Conservation (phyloP, 2,888 invertebrate species). For the Junonia oenone region DNA sequence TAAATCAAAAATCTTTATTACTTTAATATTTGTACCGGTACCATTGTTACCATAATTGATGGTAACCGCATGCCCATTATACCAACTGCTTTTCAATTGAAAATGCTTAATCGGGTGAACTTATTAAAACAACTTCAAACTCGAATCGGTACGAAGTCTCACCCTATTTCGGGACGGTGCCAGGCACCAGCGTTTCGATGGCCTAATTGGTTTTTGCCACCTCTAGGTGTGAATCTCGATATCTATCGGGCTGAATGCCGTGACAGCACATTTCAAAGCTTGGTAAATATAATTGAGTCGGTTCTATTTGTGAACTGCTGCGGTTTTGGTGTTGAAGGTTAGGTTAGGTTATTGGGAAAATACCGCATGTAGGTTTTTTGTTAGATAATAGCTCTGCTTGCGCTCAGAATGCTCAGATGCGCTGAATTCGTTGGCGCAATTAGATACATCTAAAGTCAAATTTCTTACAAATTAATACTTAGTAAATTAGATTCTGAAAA, state of each 20-base stretch:
- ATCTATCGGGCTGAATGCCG: conserved; percentile 32
- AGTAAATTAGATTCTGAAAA: too few relatives aligned
- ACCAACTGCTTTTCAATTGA: conserved; percentile 14
- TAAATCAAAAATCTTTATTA: background rate
- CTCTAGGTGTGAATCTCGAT: conserved; percentile 43
- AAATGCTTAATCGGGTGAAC: conserved; percentile 10
- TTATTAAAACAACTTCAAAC: conserved; percentile 26
- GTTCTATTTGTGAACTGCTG: background rate
- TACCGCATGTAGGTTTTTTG: background rate
- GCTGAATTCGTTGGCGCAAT: too few relatives aligned
- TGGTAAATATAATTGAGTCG: conserved; percentile 13
- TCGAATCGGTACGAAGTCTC: conserved; percentile 19
- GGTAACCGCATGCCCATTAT: background rate
- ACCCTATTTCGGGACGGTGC: conserved; percentile 25
- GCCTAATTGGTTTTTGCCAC: conserved; percentile 38
- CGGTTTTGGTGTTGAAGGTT: background rate
- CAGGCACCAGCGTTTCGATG: conserved; percentile 19
- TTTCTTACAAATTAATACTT: too few relatives aligned
- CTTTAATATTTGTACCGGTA: background rate
- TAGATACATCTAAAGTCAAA: too few relatives aligned
- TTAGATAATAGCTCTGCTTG: too few relatives aligned
- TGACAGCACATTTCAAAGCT: conserved; percentile 40
- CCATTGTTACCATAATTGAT: background rate
- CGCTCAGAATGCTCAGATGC: too few relatives aligned
- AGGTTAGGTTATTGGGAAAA: background rate